phyloP scores from a whole-genome alignment of 2,113 vertebrate genomes.

The Anser cygnoides region DNA sequence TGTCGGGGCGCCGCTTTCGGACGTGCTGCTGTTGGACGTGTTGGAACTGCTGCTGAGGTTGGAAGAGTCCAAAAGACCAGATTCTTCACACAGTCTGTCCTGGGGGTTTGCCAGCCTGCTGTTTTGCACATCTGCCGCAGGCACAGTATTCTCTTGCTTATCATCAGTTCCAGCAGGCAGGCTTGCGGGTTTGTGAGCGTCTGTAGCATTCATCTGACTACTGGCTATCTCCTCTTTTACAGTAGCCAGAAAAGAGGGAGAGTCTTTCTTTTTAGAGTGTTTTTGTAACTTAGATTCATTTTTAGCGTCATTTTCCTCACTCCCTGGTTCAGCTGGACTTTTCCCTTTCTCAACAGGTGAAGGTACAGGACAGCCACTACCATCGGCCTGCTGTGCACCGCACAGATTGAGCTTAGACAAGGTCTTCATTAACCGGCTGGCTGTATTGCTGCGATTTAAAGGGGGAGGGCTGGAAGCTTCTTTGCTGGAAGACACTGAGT shows the following conservation, averaged over 20 bases:
- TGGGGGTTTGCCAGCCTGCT: slow-evolving; percentile 7
- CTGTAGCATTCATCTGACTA: background rate
- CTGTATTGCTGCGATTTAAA: slow-evolving; percentile 83
- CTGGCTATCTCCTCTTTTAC: slow-evolving; percentile 85
- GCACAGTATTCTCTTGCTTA: background rate
- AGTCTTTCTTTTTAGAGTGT: slow-evolving; percentile 83
- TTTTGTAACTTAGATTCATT: slow-evolving; percentile 78
- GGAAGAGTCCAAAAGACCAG: slow-evolving; percentile 8
- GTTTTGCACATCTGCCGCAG: background rate
- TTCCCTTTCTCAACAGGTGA: slow-evolving; percentile 66
- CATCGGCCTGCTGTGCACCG: slow-evolving; percentile 60
- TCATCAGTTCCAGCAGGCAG: slow-evolving; percentile 20
- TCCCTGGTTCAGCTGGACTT: background rate
- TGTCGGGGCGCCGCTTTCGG: background rate
- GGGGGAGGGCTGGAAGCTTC: slow-evolving; percentile 72
- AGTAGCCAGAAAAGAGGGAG: slow-evolving; percentile 79
- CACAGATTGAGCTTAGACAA: slow-evolving; percentile 86
- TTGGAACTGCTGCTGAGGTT: slow-evolving; percentile 33
- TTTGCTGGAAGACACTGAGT: slow-evolving; percentile 76
- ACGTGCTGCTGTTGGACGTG: slow-evolving; percentile 24
- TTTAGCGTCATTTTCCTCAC: slow-evolving; percentile 68
- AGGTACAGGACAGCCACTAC: background rate
- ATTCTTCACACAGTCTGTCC: slow-evolving; percentile 34
- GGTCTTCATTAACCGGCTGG: slow-evolving; percentile 88
- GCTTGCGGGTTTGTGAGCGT: background rate